Evolutionary conservation across 1,140 invertebrate genomes (phyloP), one percentile per base, ranked within the genome.

Genomic region (Acromyrmex charruanus): DNA sequence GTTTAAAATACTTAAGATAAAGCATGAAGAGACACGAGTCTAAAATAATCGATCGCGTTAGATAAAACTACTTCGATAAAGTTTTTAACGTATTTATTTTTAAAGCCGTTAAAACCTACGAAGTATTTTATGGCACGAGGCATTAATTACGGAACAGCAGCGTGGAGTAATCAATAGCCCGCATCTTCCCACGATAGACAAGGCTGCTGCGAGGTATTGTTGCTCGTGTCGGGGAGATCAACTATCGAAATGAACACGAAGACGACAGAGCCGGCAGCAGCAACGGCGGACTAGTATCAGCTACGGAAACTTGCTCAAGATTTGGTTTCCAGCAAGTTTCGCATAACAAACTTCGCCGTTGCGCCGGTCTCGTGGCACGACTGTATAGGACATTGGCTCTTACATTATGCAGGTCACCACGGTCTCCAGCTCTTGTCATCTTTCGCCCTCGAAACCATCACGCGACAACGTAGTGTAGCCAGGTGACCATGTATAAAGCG

Each of bases 271-370:
- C 55, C 6, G 39, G 51, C 31, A 6, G 10, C 51, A 1, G 10
- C 65, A 31, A 69, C 9, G 44, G 21, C 39, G 31, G n/a, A 28
- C 25, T 16, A 51, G 44, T 81, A 72, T 74, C 69, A 68, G 39
- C 68, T 74, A 74, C 53, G 55, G 69, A 84, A 84, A 75, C 80
- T 84, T 58, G 69, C 18, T 21, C 39, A 84, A 84, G 80, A 84
- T 84, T 84, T 84, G 80, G 80, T 84, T 84, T 75, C 80, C 25
- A 59, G 10, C 80, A 84, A 84, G 80, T 84, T 84, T 84, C 80
- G 12, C 68, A 55, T 63, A 84, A 75, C 80, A 84, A 84, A 84
- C 55, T 82, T 82, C 6, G n/a, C 44, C 39, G 58, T 2, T 28
- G 59, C 63, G 25, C 66, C 63, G 7, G 51, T 74, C 80, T 74